Evolutionary conservation across 2,113 vertebrate genomes (phyloP).

Genomic region (Sander lucioperca): DNA sequence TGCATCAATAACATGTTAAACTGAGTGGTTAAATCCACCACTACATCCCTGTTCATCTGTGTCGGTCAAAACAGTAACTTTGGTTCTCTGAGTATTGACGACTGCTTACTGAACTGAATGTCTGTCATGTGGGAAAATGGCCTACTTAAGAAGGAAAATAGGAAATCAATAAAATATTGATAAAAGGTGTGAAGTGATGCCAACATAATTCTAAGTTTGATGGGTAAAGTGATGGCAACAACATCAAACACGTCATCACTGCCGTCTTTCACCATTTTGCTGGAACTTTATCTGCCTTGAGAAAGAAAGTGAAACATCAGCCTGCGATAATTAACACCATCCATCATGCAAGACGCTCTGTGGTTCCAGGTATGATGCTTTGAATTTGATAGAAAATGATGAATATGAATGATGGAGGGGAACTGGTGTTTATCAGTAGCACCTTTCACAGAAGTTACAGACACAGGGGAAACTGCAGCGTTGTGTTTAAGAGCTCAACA

Average conservation of each 20-base stretch:
- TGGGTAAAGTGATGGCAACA: constrained; percentile 22
- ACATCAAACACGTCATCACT: constrained; percentile 3
- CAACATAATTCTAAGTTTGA: constrained; percentile 28
- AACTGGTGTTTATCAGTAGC: constrained; percentile 54
- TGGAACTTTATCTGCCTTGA: constrained; percentile 64
- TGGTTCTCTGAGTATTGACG: not conserved
- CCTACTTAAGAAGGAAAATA: constrained; percentile 16
- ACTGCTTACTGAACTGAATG: not conserved
- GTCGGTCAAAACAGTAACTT: not conserved
- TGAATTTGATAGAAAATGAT: constrained; percentile 57
- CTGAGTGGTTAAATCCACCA: not conserved
- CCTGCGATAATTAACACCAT: constrained; percentile 68
- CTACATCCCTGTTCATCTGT: not conserved
- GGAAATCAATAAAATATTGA: constrained; percentile 19
- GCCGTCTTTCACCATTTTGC: constrained; percentile 37
- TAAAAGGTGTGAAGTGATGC: constrained; percentile 11
- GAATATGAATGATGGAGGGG: constrained; percentile 61
- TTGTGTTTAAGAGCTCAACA: constrained; percentile 71
- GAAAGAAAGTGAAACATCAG: constrained; percentile 66
- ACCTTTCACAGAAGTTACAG: constrained; percentile 46
- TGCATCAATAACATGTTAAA: not conserved
- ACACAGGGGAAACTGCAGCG: constrained; percentile 36
- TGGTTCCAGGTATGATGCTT: constrained; percentile 60
- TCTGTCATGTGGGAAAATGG: not conserved
- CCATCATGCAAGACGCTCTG: constrained; percentile 60